Percentiles rank a stretch among this genome's conserved stretches.
These are phyloP conservation scores for Ophion ellenae DNA, from an alignment of 2,888 invertebrate species.

Conservation along the genomic window DNA sequence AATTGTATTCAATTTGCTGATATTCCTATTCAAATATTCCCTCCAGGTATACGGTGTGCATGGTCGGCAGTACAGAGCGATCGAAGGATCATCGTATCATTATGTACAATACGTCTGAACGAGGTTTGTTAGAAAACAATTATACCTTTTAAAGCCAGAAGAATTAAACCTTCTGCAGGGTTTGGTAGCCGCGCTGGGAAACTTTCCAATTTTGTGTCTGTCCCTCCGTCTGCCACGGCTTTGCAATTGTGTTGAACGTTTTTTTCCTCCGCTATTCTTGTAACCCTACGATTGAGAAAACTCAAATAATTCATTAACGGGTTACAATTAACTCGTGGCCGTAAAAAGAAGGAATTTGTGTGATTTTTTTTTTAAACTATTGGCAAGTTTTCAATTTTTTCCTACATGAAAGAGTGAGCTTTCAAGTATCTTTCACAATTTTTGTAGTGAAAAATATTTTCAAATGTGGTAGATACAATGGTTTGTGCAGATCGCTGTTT, in stretches of 20 bases:
- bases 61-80: constrained; percentile 64
- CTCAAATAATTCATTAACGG: too few species aligned
- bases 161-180: neutral
- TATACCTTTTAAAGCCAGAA: constrained; percentile 1
- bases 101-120: constrained; percentile 70
- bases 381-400: too few species aligned
- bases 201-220: neutral
- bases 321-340: too few species aligned
- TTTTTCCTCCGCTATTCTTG: too few species aligned
- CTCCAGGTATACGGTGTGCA: constrained; percentile 68
- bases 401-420: too few species aligned
- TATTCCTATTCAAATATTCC: constrained; percentile 1
- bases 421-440: too few species aligned
- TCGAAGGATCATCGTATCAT: constrained; percentile 67
- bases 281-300: too few species aligned
- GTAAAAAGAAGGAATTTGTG: too few species aligned
- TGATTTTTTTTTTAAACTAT: too few species aligned
- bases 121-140: constrained; percentile 64
- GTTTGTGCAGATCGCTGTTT: too few species aligned
- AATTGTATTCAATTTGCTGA: neutral
- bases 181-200: neutral
- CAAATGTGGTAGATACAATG: too few species aligned
- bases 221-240: neutral
- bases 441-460: too few species aligned
- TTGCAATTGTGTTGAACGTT: neutral